Conservation (phyloP, 2,797 vertebrate genomes). For the Lacerta viridis region DNA sequence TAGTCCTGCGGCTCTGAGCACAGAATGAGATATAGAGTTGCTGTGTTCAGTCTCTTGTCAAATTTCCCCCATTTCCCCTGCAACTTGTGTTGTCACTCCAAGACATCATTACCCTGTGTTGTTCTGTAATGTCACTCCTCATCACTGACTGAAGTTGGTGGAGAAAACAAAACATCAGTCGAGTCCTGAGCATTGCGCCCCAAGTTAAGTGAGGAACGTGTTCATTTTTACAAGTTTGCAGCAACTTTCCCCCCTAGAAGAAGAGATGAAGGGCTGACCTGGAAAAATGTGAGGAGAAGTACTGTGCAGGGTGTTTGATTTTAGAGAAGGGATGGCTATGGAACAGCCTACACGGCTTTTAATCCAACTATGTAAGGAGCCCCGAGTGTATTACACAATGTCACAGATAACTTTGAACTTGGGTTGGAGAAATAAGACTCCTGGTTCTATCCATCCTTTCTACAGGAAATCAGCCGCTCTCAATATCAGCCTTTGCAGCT, state of each 20-base stretch:
- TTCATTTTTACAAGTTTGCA: conserved; percentile 18
- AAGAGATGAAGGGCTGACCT: conserved; percentile 12
- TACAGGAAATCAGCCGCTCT: conserved; percentile 47
- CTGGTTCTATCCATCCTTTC: conserved; percentile 39
- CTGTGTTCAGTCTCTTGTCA: background rate
- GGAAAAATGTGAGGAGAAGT: conserved; percentile 22
- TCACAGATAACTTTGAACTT: conserved; percentile 52
- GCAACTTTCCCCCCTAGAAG: conserved; percentile 13
- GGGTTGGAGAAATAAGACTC: conserved; percentile 65
- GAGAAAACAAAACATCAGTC: background rate
- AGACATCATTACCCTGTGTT: background rate
- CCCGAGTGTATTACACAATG: conserved; percentile 40
- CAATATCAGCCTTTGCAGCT: conserved; percentile 42
- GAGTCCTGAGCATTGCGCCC: background rate
- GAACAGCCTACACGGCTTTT: conserved; percentile 29
- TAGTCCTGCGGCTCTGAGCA: background rate
- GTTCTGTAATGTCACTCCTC: background rate
- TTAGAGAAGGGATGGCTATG: background rate
- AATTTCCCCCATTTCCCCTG: background rate
- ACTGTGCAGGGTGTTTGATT: background rate
- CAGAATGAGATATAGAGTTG: background rate
- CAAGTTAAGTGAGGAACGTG: background rate
- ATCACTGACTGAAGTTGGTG: background rate
- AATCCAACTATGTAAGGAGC: conserved; percentile 63
- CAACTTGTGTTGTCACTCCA: background rate